A percentile compares a stretch with the other conserved stretches of the same genome.
Evolutionary conservation across 2,797 vertebrate genomes (phyloP).

Genomic region (Menidia menidia): DNA sequence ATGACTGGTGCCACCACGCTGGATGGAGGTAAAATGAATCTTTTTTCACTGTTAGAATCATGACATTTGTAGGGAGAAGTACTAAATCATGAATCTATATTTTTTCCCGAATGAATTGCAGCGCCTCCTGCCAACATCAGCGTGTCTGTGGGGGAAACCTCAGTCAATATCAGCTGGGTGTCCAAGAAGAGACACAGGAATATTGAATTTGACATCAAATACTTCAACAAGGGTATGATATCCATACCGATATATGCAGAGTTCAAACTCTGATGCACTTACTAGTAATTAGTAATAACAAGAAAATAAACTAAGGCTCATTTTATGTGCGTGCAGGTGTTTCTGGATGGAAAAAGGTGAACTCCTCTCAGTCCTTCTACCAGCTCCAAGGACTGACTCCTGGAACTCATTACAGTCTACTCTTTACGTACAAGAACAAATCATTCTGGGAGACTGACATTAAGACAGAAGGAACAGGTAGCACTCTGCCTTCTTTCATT

Average conservation of each 20-base stretch:
- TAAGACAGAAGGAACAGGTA: conserved; percentile 85
- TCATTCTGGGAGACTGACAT: conserved; percentile 79
- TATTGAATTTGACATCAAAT: conserved; percentile 83
- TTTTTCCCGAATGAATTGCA: conserved; percentile 53
- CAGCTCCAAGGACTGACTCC: conserved; percentile 86
- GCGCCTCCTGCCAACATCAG: conserved; percentile 81
- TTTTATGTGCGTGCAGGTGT: conserved; percentile 60
- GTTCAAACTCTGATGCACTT: neutral
- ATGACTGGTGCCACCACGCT: conserved; percentile 86
- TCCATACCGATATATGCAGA: neutral
- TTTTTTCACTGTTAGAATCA: neutral
- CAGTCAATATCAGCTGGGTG: conserved; percentile 86
- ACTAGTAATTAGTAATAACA: neutral
- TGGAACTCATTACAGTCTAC: conserved; percentile 83
- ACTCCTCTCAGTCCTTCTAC: conserved; percentile 86
- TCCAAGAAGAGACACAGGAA: conserved; percentile 84
- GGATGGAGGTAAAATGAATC: conserved; percentile 81
- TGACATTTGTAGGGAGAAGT: neutral
- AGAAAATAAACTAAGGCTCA: neutral
- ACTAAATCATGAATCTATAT: neutral
- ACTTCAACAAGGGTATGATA: conserved; percentile 78
- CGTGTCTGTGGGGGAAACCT: conserved; percentile 78
- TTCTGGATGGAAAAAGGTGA: conserved; percentile 74
- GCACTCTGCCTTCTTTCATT: conserved; percentile 43
- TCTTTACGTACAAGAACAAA: conserved; percentile 74